These are phyloP conservation scores for Heliconius hermathena DNA, from an alignment of 1,140 invertebrate species.

Conservation along the genomic window DNA sequence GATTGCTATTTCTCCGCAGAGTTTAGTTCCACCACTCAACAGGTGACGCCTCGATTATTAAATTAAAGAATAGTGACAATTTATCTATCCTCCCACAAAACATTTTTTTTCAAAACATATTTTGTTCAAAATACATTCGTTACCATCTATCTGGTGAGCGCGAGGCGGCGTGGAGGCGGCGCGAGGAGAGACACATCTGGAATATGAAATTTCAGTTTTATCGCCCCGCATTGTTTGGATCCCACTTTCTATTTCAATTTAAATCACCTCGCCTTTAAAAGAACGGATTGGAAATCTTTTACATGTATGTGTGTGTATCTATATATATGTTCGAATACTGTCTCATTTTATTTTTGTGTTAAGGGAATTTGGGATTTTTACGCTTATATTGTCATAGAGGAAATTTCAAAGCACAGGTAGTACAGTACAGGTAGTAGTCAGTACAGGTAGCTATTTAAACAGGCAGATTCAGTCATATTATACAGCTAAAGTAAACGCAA, in stretches of 20 bases:
- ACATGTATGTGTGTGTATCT: neutral
- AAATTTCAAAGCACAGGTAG: too few relatives aligned
- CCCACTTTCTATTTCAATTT: conserved; percentile 38
- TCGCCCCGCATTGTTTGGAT: conserved; percentile 37
- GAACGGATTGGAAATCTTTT: conserved; percentile 15
- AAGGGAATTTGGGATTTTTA: neutral
- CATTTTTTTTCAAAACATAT: too few relatives aligned
- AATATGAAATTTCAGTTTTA: conserved; percentile 42
- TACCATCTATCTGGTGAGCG: neutral
- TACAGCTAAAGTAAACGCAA: too few relatives aligned
- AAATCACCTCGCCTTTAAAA: conserved; percentile 33
- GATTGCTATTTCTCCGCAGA: too few relatives aligned
- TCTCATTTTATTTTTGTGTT: neutral
- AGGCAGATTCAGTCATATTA: too few relatives aligned
- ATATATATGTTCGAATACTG: neutral
- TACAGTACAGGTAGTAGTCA: too few relatives aligned
- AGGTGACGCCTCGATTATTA: neutral
- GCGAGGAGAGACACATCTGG: conserved; percentile 29
- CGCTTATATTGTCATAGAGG: neutral
- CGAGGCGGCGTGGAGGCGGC: neutral
- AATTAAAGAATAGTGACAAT: neutral
- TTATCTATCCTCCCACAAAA: neutral
- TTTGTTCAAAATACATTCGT: conserved; percentile 11
- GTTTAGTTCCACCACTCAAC: too few relatives aligned
- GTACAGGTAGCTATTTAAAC: too few relatives aligned